These are phyloP conservation scores for Nomada lathburiana DNA, from an alignment of 2,888 invertebrate species.

Conservation along the genomic window DNA sequence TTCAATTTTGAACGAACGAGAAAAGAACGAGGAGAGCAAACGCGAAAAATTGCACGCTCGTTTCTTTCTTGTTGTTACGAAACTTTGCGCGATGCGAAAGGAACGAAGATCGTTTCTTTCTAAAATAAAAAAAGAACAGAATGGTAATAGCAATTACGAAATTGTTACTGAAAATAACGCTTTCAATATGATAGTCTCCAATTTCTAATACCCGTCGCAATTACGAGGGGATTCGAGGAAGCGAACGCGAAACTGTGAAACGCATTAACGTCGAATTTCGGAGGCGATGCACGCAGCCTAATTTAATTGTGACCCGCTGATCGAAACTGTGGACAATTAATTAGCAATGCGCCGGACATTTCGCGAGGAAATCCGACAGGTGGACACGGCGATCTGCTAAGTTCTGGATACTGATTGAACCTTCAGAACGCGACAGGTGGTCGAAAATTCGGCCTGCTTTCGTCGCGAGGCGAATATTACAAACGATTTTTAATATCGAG, in stretches of 20 bases:
- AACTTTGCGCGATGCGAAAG: too few species aligned
- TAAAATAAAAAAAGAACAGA: too few species aligned
- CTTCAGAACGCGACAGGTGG: slow-evolving; percentile 53
- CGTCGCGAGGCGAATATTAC: neutral
- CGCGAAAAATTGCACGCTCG: neutral
- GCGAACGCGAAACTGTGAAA: slow-evolving; percentile 15
- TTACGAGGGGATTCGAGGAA: neutral
- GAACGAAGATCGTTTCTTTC: too few species aligned
- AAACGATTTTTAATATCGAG: too few species aligned
- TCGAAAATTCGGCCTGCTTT: slow-evolving; percentile 28
- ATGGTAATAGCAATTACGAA: too few species aligned
- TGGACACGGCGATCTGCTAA: slow-evolving; percentile 41
- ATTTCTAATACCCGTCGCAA: neutral
- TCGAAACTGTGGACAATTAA: slow-evolving; percentile 62
- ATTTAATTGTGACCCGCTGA: slow-evolving; percentile 49
- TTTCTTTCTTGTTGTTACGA: too few species aligned
- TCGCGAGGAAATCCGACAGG: slow-evolving; percentile 61
- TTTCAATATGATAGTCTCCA: neutral
- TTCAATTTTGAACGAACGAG: neutral
- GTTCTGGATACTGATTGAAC: slow-evolving; percentile 51
- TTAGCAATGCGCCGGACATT: slow-evolving; percentile 54
- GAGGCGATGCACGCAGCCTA: slow-evolving; percentile 36
- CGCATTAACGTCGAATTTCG: slow-evolving; percentile 37
- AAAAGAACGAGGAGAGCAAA: too few species aligned
- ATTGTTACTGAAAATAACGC: neutral